These are phyloP conservation scores for Notospermus geniculatus DNA, from an alignment of 1,140 invertebrate species.

Conservation along the genomic window DNA sequence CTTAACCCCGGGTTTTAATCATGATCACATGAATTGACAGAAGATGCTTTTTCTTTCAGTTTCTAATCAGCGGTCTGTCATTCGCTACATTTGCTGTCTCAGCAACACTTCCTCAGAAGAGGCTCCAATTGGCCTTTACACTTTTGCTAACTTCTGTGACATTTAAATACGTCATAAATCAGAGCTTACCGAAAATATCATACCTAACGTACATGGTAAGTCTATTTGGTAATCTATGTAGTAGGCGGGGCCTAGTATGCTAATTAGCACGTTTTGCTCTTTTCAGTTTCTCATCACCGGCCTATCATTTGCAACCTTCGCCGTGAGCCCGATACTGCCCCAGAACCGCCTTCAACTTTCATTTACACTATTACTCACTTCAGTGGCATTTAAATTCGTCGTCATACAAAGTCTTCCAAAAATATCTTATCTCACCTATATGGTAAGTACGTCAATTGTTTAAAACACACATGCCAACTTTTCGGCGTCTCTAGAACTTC, in stretches of 20 bases:
- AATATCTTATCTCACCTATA: conserved; percentile 54
- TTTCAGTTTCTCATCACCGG: conserved; percentile 48
- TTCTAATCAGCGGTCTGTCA: conserved; percentile 49
- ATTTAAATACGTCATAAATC: conserved; percentile 55
- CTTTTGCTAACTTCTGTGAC: conserved; percentile 46
- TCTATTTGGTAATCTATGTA: neutral
- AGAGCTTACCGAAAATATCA: conserved; percentile 52
- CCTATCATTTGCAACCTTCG: conserved; percentile 55
- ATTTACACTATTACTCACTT: conserved; percentile 44
- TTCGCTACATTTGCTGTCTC: conserved; percentile 56
- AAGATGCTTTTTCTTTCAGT: conserved; percentile 30
- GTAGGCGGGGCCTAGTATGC: neutral
- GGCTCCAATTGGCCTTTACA: conserved; percentile 49
- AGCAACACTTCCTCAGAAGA: conserved; percentile 47
- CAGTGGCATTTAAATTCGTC: conserved; percentile 55
- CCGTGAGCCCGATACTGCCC: conserved; percentile 45
- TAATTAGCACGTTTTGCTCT: neutral
- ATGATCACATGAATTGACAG: no score
- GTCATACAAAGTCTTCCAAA: conserved; percentile 52
- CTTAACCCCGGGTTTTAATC: no score
- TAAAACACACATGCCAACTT: neutral
- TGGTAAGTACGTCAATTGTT: conserved; percentile 35
- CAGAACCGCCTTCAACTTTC: conserved; percentile 53
- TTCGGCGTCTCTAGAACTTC: neutral
- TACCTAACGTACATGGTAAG: conserved; percentile 55